Percentiles rank a stretch among this genome's conserved stretches.
phyloP scores from a whole-genome alignment of 1,140 invertebrate species.

The Cotesia chilonis region DNA sequence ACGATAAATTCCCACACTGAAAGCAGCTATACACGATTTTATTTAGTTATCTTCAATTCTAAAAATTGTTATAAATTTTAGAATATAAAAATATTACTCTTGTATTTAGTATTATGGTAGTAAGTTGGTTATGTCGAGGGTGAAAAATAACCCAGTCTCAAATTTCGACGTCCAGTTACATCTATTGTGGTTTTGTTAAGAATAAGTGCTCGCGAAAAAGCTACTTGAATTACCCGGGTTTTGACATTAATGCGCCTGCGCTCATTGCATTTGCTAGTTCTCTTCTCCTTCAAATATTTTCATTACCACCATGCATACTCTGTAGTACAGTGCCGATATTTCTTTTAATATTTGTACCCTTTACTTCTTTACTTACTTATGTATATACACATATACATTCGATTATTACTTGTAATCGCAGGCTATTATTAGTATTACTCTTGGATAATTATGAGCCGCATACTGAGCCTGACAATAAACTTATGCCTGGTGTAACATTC shows the following conservation, averaged over 20 bases:
- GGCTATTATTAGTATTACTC: conserved; percentile 2
- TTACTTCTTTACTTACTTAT: not conserved
- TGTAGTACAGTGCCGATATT: not conserved
- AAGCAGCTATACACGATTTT: too few species aligned
- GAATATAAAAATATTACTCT: too few species aligned
- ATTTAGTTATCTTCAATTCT: too few species aligned
- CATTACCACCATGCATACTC: not conserved
- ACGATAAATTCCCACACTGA: too few species aligned
- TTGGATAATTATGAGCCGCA: conserved; percentile 21
- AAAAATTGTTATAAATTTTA: too few species aligned
- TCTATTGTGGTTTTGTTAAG: conserved; percentile 4
- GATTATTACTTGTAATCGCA: conserved; percentile 12
- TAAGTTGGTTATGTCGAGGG: not conserved
- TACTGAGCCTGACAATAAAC: conserved; percentile 4
- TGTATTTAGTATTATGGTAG: not conserved
- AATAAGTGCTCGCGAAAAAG: not conserved
- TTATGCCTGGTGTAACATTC: conserved; percentile 29
- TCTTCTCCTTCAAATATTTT: not conserved
- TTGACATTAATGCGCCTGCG: conserved; percentile 12
- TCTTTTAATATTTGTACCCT: not conserved
- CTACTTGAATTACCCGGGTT: conserved; percentile 27
- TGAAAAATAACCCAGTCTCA: conserved; percentile 17
- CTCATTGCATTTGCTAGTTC: not conserved
- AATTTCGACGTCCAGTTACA: conserved; percentile 7
- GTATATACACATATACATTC: not conserved